Base-by-base conservation (phyloP, 1,140 invertebrate species). In the Bombus difficillimus region DNA sequence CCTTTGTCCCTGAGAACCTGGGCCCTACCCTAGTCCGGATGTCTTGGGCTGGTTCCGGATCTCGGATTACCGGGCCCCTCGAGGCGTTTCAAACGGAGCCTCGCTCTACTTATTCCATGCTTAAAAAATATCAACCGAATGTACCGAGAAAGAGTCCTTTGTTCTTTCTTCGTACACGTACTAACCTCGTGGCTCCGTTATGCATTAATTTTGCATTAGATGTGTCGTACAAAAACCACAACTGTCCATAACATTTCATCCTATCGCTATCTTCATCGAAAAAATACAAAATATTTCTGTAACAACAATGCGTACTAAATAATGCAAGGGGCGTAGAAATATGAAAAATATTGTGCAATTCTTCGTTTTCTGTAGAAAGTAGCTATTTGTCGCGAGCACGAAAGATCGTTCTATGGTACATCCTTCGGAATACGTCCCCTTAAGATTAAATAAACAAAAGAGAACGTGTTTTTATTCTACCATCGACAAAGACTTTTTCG, bases 11-110 rank as follows among this genome's bases (percentile, higher is more conserved):
- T 87, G 62, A 85, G 74, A 89, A 88, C 71, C 12, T 78, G 57
- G 83, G 62, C 72, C 66, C 77, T 82, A 81, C 77, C 66, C 81
- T 59, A 71, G 84, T 79, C 80, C 89, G 89, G 81, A 88, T 88
- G 77, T 90, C 89, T 88, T 43, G 86, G 80, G 83, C 77, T 90
- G 88, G 88, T 90, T 90, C 89, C 88, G 88, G 88, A 85, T 90
- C 77, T 90, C 81, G 28, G 73, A 90, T 90, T 90, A 90, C 89
- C 64, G 34, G 72, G 72, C 78, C 86, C 86, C 83, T 90, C 80
- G 62, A 89, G 75, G 74, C 86, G 68, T 89, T 90, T 89, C 88
- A 66, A 87, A 79, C 73, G 77, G 83, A 90, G 79, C 72, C 79
- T 75, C 88, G 86, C 83, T 90, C 83, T 88, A 90, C 88, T 90